Evolutionary conservation across 1,140 invertebrate species (phyloP).

Genomic region (Brachionus paranguensis): DNA sequence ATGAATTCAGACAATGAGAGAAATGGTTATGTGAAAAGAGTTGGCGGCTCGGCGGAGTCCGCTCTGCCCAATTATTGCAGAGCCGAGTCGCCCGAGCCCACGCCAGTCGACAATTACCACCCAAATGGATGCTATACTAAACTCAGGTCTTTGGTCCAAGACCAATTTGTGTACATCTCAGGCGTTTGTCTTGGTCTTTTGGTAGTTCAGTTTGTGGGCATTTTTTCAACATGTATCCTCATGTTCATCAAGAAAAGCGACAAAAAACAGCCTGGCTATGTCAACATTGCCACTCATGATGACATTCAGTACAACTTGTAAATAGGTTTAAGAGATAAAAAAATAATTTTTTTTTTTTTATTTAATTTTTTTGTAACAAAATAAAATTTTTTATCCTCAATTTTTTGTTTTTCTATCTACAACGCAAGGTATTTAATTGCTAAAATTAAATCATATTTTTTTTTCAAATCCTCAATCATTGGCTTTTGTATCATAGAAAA

Average conservation of each 20-base stretch:
- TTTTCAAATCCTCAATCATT: too few species aligned
- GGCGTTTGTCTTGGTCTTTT: conserved; percentile 17
- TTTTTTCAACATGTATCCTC: background rate
- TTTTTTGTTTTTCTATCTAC: too few species aligned
- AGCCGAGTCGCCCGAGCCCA: background rate
- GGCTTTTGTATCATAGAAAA: too few species aligned
- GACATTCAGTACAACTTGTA: conserved; percentile 37
- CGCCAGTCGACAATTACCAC: conserved; percentile 19
- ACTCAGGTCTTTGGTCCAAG: background rate
- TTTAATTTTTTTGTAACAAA: background rate
- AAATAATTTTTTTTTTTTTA: background rate
- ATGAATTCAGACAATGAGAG: background rate
- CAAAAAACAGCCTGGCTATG: conserved; percentile 15
- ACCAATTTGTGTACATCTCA: conserved; percentile 25
- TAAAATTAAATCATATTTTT: too few species aligned
- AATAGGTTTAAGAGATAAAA: background rate
- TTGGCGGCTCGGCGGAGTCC: background rate
- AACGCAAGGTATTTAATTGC: too few species aligned
- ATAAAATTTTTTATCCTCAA: too few species aligned
- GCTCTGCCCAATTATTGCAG: background rate
- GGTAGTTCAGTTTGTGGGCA: conserved; percentile 2
- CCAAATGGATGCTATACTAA: background rate
- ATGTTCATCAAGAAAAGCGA: conserved; percentile 15
- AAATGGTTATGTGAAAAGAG: background rate
- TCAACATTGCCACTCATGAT: conserved; percentile 33